Evolutionary conservation across 2,113 vertebrate genomes (phyloP).

Genomic region (Zosterops borbonicus): DNA sequence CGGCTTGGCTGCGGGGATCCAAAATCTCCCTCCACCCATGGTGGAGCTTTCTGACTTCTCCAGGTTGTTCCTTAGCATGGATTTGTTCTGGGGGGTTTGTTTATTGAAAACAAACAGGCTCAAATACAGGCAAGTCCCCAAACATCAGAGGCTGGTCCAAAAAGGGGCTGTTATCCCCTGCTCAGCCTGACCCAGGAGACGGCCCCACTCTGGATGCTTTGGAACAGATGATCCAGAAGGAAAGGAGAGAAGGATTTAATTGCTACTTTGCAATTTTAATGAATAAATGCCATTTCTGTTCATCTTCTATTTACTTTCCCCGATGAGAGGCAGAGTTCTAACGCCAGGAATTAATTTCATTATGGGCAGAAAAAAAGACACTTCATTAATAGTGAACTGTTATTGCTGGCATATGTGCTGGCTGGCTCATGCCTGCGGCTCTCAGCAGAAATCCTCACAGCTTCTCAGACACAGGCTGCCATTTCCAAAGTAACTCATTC

Average conservation of each 20-base stretch:
- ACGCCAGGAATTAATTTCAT: slow-evolving; percentile 54
- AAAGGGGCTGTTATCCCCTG: not conserved
- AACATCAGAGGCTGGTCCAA: not conserved
- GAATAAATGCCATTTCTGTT: slow-evolving; percentile 46
- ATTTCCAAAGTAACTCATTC: not conserved
- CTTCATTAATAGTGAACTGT: slow-evolving; percentile 61
- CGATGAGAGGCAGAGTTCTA: slow-evolving; percentile 34
- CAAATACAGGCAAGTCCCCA: not conserved
- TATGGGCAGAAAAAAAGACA: slow-evolving; percentile 44
- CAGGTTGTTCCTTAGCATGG: not conserved
- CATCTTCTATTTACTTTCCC: slow-evolving; percentile 48
- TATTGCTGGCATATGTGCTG: slow-evolving; percentile 54
- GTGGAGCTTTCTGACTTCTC: not conserved
- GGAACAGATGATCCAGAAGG: not conserved
- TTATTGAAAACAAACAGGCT: not conserved
- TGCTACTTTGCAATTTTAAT: slow-evolving; percentile 57
- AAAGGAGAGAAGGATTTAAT: slow-evolving; percentile 4
- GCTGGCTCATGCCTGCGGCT: slow-evolving; percentile 23
- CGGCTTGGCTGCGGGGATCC: not conserved
- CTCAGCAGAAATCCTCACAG: slow-evolving; percentile 36
- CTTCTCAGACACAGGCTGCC: slow-evolving; percentile 19
- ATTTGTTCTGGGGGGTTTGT: not conserved
- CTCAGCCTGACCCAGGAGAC: not conserved
- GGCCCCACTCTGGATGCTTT: not conserved
- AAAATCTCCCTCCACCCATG: fast-evolving